Percentiles rank a stretch among this genome's conserved stretches.
phyloP scores from a whole-genome alignment of 2,797 vertebrate genomes.

The Macrochelys suwanniensis region DNA sequence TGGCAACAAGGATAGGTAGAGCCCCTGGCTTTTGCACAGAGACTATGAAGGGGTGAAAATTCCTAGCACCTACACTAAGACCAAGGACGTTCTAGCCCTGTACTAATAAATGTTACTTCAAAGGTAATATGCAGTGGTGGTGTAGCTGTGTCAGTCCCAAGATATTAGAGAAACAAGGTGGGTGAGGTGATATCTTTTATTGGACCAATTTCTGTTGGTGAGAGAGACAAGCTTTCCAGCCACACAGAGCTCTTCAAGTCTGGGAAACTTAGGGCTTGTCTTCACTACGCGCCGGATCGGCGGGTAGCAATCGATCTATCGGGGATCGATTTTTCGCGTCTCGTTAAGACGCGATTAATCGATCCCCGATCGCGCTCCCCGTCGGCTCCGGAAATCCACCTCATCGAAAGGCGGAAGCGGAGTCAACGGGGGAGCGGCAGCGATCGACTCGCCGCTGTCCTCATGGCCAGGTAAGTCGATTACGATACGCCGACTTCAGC shows the following conservation, averaged over 20 bases:
- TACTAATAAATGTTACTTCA: background rate
- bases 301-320: too few relatives aligned
- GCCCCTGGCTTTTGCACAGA: background rate
- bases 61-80: background rate
- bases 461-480: too few relatives aligned
- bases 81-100: background rate
- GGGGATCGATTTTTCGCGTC: too few relatives aligned
- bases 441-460: too few relatives aligned
- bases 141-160: background rate
- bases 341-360: too few relatives aligned
- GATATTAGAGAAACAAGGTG: background rate
- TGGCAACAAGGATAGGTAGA: background rate
- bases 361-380: too few relatives aligned
- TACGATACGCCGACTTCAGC: too few relatives aligned
- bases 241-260: background rate
- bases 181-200: background rate
- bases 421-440: too few relatives aligned
- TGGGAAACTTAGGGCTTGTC: too few relatives aligned
- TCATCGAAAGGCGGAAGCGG: too few relatives aligned
- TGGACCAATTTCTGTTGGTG: background rate
- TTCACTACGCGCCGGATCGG: too few relatives aligned
- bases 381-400: too few relatives aligned
- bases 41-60: background rate
- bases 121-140: background rate
- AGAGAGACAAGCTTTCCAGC: background rate